Conservation (phyloP, 2,888 invertebrate species). For the Drosophila kuntzei region DNA sequence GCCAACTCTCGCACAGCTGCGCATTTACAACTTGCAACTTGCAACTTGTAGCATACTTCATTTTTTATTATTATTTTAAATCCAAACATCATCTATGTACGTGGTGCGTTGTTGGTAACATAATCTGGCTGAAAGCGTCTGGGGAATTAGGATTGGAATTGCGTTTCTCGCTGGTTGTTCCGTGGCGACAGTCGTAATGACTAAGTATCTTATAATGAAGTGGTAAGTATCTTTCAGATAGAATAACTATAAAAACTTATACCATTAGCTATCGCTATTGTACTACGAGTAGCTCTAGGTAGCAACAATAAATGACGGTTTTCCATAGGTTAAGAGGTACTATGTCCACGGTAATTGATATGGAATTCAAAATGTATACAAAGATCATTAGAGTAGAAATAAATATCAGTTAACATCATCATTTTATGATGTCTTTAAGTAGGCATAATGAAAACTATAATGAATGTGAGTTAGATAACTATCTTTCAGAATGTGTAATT, state of each 20-base stretch:
- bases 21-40: constrained; percentile 23
- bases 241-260: constrained; percentile 7
- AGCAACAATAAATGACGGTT: constrained; percentile 9
- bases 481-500: not conserved
- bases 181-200: constrained; percentile 53
- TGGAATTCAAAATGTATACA: constrained; percentile 8
- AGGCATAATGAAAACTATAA: not conserved
- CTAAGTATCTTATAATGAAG: constrained; percentile 76
- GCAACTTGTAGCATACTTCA: not conserved
- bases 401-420: constrained; percentile 9
- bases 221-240: constrained; percentile 54
- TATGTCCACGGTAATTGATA: constrained; percentile 14
- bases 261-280: constrained; percentile 9
- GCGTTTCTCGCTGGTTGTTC: constrained; percentile 49
- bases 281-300: constrained; percentile 2
- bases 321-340: not conserved
- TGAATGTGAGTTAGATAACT: not conserved
- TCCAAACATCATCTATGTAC: constrained; percentile 45
- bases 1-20: constrained; percentile 64
- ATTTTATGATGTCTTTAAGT: not conserved
- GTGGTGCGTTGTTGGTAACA: constrained; percentile 31
- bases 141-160: constrained; percentile 28
- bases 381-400: constrained; percentile 4
- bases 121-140: constrained; percentile 39
- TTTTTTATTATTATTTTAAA: constrained; percentile 17